Conservation (phyloP, 2,888 invertebrate genomes). For the Heteropelma amictum region DNA sequence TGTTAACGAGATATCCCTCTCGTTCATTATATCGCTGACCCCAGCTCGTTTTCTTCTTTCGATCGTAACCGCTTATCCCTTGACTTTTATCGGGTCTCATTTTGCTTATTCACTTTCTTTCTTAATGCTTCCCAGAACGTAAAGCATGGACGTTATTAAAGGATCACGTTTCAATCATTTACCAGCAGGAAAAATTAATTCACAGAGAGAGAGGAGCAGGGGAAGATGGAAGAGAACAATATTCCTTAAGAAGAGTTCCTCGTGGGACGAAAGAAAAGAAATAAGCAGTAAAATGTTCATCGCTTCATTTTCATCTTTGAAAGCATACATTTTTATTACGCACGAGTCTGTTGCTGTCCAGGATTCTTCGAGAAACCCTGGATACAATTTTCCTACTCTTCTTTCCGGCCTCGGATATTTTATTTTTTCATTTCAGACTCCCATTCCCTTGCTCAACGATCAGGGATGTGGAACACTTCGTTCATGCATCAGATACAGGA, state of each 20-base stretch:
- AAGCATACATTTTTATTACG: not conserved
- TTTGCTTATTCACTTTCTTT: not conserved
- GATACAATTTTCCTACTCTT: not conserved
- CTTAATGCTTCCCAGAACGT: not conserved
- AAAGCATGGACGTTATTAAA: not conserved
- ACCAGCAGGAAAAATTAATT: constrained; percentile 2
- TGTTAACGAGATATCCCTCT: not conserved
- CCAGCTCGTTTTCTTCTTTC: not conserved
- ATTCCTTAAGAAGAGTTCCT: not conserved
- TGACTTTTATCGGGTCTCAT: not conserved
- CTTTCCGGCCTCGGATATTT: not conserved
- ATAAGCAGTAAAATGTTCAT: constrained; percentile 31
- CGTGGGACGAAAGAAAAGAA: not conserved
- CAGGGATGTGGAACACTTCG: not conserved
- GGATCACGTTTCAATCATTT: constrained; percentile 8
- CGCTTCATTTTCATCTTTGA: not conserved
- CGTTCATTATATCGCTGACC: too few species aligned
- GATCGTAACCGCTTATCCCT: constrained; percentile 11
- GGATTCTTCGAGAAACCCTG: not conserved
- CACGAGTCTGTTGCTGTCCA: not conserved
- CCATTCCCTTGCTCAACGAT: not conserved
- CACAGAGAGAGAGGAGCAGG: not conserved
- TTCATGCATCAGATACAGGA: constrained; percentile 1
- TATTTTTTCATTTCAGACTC: not conserved
- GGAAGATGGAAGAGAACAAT: not conserved